Base-by-base conservation (phyloP, 2,113 vertebrate species). In the Phoxinus phoxinus region DNA sequence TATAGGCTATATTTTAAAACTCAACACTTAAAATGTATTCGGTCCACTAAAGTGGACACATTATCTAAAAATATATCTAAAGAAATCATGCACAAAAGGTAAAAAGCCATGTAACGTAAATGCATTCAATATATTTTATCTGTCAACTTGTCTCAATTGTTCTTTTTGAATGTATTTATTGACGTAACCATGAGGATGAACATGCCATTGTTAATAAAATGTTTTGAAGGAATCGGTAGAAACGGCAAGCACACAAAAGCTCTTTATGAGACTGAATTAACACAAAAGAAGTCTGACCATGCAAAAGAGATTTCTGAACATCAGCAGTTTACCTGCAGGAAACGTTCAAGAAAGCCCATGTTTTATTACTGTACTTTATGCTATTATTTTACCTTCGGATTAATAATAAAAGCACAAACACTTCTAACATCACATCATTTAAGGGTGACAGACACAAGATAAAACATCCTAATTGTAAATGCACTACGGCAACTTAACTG, bases 401-500 rank as follows among this genome's bases (percentile, higher is more conserved):
- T 44, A 44, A 25, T 4, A 23, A 37, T 23, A 23, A 58, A 21
- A 58, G 4, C 65, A 9, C 67, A 58, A 37, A 30, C 21, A 58
- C 19, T 59, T 41, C 56, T 44, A 80, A 32, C n/a, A 59, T 67
- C 46, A 76, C 63, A 80, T 46, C 30, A 46, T 44, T 32, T 59
- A 71, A 67, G 48, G 65, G 37, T 85, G 76, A 85, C 51, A 7
- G 15, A 67, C 9, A 17, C 46, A 69, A 46, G 21, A 25, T 78
- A 59, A 67, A 85, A 80, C n/a, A 4, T 71, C 8, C 27, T 46
- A 76, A 56, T 46, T 80, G 51, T 79, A 59, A 80, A 85, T 41
- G 41, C 37, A 69, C 65, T 30, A 30, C 23, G 65, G 76, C 35
- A 71, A 71, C 35, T 32, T 27, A 59, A 46, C 59, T 17, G 53